These are phyloP conservation scores for Tauraco erythrolophus DNA, from an alignment of 2,113 vertebrate species.

Conservation along the genomic window DNA sequence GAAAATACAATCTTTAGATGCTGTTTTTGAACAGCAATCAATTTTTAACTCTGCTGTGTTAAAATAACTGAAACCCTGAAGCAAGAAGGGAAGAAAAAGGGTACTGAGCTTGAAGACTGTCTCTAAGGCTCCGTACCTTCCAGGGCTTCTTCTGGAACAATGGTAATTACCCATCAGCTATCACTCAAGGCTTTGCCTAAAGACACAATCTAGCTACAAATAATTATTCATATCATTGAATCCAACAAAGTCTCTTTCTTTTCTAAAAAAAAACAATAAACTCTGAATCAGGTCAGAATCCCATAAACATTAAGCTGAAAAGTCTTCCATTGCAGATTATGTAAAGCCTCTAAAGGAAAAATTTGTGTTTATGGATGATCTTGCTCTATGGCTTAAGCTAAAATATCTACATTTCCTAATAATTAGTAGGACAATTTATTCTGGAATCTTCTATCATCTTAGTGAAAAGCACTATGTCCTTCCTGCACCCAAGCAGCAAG, in stretches of 20 bases:
- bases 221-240: not conserved
- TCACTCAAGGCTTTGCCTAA: not conserved
- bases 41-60: not conserved
- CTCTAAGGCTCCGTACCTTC: not conserved
- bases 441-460: not conserved
- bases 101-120: not conserved
- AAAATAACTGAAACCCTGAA: not conserved
- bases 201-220: not conserved
- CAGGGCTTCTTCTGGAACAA: not conserved
- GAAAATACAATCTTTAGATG: not conserved
- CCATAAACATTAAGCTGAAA: not conserved
- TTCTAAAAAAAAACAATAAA: not conserved
- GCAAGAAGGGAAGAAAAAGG: not conserved
- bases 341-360: not conserved
- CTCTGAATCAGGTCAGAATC: not conserved
- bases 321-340: not conserved
- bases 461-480: not conserved
- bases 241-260: not conserved
- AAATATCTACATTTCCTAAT: not conserved
- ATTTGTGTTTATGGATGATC: not conserved
- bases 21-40: not conserved
- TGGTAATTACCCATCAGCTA: slow-evolving; percentile 2
- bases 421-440: not conserved
- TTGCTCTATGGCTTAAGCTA: not conserved
- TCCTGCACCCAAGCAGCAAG: not conserved